A percentile compares a stretch with the other conserved stretches of the same genome.
phyloP scores from a whole-genome alignment of 2,113 vertebrate genomes.

The Stercorarius parasiticus region DNA sequence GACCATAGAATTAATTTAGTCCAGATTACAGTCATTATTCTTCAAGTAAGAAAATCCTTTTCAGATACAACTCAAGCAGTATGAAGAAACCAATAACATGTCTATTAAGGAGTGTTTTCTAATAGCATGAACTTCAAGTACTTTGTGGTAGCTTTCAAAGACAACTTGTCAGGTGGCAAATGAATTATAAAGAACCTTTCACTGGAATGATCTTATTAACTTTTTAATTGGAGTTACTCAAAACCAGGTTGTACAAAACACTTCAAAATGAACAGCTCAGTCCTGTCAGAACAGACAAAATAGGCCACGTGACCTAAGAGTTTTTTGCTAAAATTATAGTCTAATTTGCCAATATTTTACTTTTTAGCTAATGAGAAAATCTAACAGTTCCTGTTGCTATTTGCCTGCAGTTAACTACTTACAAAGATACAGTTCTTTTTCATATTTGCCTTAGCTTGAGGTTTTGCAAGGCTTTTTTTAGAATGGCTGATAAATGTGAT shows the following conservation, averaged over 20 bases:
- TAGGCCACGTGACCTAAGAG: not conserved
- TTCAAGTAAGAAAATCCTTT: not conserved
- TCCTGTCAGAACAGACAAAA: not conserved
- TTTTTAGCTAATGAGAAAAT: conserved; percentile 30
- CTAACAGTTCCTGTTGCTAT: not conserved
- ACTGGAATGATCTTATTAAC: not conserved
- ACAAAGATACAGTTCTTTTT: not conserved
- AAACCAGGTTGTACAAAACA: not conserved
- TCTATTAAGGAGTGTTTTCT: not conserved
- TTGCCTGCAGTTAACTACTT: not conserved
- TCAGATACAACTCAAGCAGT: not conserved
- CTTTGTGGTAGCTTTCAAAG: not conserved
- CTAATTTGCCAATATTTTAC: conserved; percentile 31
- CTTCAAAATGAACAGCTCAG: not conserved
- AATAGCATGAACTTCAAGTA: not conserved
- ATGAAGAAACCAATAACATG: not conserved
- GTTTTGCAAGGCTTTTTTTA: not conserved
- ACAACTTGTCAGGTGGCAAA: not conserved
- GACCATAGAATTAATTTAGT: not conserved
- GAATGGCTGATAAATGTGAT: not conserved
- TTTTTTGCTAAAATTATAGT: not conserved
- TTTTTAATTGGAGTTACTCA: conserved; percentile 9
- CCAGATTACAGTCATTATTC: not conserved
- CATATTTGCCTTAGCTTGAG: not conserved
- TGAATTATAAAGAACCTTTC: not conserved